Conservation (phyloP, 2,797 vertebrate genomes). For the Mormyrops boulengeri region DNA sequence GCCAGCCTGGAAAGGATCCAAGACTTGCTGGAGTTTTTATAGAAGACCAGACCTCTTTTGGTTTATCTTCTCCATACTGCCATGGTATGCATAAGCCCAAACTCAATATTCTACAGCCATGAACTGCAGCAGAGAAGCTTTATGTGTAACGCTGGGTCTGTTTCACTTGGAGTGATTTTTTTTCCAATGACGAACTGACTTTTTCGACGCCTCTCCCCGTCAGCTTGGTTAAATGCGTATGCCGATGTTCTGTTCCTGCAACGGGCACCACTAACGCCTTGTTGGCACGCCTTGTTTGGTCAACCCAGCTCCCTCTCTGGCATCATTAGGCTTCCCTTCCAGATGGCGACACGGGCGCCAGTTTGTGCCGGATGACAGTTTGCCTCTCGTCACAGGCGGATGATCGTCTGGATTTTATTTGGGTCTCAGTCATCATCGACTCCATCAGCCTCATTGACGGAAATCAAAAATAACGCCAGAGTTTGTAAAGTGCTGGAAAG, state of each 20-base stretch:
- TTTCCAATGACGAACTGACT: background rate
- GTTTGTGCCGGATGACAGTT: slow-evolving; percentile 10
- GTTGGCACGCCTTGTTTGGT: background rate
- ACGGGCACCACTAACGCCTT: slow-evolving; percentile 30
- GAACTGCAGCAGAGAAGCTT: background rate
- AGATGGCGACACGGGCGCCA: slow-evolving; percentile 10
- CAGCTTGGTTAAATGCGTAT: background rate
- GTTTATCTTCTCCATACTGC: background rate
- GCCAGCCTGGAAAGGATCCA: background rate
- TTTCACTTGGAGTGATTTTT: background rate
- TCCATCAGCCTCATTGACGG: background rate
- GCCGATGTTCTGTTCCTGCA: background rate
- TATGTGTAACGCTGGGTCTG: background rate
- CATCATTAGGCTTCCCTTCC: slow-evolving; percentile 15
- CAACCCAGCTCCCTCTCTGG: background rate
- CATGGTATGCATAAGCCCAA: background rate
- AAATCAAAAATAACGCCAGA: background rate
- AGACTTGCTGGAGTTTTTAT: background rate
- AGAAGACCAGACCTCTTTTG: background rate
- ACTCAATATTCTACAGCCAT: background rate
- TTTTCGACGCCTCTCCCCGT: background rate
- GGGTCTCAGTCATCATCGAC: background rate
- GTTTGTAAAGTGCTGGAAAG: background rate
- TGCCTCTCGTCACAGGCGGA: background rate
- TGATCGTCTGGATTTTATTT: background rate